Evolutionary conservation across 92 coral and sea anemone genomes (phyloP).

Genomic region (Porites lobata): DNA sequence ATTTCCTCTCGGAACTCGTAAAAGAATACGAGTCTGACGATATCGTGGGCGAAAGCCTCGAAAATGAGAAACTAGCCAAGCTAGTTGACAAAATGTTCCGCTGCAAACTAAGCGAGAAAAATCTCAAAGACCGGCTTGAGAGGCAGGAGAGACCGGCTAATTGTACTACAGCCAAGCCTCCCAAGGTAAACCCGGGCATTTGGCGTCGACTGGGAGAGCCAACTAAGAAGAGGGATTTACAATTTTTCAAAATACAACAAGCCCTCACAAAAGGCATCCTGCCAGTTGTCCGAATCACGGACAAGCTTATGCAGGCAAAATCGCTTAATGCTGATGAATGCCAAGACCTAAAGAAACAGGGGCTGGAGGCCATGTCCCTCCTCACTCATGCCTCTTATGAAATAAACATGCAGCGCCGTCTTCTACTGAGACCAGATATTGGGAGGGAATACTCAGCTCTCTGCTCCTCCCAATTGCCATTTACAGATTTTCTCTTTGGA

Average conservation of each 20-base stretch:
- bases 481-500: no score
- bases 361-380: no score
- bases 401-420: no score
- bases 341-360: no score
- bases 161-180: conserved; percentile 47
- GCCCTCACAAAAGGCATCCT: conserved; percentile 69
- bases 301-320: conserved; percentile 55
- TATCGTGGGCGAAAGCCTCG: conserved; percentile 32
- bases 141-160: conserved; percentile 58
- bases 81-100: conserved; percentile 62
- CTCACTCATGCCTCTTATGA: no score
- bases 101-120: conserved; percentile 41
- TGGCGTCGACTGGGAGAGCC: conserved; percentile 55
- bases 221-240: conserved; percentile 57
- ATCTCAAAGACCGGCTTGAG: conserved; percentile 47
- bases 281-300: conserved; percentile 58
- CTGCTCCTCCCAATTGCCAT: no score
- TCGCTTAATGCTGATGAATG: neutral
- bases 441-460: no score
- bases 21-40: conserved; percentile 55
- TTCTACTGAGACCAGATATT: no score
- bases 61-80: conserved; percentile 44
- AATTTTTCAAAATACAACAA: conserved; percentile 72
- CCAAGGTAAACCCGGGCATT: conserved; percentile 71
- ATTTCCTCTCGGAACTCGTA: conserved; percentile 17